Percentiles rank a stretch among this genome's conserved stretches.
These are phyloP conservation scores for Colostygia pectinataria DNA, from an alignment of 2,888 invertebrate species.

Conservation along the genomic window DNA sequence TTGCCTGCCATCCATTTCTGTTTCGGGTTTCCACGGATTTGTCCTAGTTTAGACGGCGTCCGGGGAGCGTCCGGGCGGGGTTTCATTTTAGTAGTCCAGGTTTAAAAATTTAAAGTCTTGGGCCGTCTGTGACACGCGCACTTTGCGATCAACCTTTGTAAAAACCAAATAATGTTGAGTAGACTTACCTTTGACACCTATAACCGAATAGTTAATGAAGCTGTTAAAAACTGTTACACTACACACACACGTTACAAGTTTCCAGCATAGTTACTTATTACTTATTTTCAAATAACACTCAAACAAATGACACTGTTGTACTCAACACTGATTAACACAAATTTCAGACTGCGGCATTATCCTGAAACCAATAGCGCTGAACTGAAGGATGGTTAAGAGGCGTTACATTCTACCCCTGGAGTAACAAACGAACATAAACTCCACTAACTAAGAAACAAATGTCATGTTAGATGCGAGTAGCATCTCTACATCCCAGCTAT, in stretches of 20 bases:
- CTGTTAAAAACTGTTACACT: not conserved
- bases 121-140: no score
- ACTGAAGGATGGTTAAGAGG: constrained; percentile 59
- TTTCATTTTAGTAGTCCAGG: no score
- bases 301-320: constrained; percentile 30
- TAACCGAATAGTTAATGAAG: no score
- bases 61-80: no score
- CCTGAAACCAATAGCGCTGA: constrained; percentile 65
- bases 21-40: no score
- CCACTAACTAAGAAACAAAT: constrained; percentile 52
- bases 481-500: constrained; percentile 58
- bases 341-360: constrained; percentile 43
- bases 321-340: constrained; percentile 38
- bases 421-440: constrained; percentile 53
- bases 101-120: no score
- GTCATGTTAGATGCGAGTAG: constrained; percentile 46
- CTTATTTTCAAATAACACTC: constrained; percentile 5
- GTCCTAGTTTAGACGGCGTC: no score
- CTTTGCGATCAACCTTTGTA: no score
- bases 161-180: no score
- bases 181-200: not conserved
- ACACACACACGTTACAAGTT: constrained; percentile 11
- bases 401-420: constrained; percentile 59
- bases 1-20: no score
- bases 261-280: no score